Conservation (phyloP, 2,888 invertebrate genomes). For the Rhagophthalmus giganteus region DNA sequence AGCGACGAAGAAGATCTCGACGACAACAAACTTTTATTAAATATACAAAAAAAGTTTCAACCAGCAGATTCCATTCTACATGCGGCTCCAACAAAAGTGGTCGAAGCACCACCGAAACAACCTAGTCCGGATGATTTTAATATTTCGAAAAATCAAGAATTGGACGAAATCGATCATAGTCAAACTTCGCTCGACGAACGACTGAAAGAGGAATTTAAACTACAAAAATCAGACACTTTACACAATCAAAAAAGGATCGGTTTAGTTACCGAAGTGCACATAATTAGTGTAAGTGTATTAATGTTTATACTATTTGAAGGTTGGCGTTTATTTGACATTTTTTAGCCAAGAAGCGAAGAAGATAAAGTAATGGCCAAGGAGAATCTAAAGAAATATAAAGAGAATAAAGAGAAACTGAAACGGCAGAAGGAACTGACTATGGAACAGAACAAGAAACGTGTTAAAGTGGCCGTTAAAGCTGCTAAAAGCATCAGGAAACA, state of each 20-base stretch:
- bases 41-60: constrained; percentile 50
- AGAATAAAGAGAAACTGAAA: constrained; percentile 77
- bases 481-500: constrained; percentile 42
- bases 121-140: constrained; percentile 38
- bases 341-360: constrained; percentile 79
- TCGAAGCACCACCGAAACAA: background rate
- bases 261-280: constrained; percentile 62
- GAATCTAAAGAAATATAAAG: constrained; percentile 74
- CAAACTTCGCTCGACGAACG: constrained; percentile 45
- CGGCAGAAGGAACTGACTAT: constrained; percentile 63
- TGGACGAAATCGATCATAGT: constrained; percentile 21
- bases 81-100: background rate
- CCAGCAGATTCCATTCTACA: constrained; percentile 52
- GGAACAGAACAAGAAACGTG: constrained; percentile 58
- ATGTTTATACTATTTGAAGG: background rate
- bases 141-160: constrained; percentile 40
- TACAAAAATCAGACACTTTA: constrained; percentile 41
- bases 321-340: constrained; percentile 6
- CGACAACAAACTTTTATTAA: constrained; percentile 46
- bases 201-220: constrained; percentile 45
- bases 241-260: constrained; percentile 58
- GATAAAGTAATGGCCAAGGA: constrained; percentile 70
- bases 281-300: constrained; percentile 64
- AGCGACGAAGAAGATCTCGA: constrained; percentile 36
- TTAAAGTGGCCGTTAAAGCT: constrained; percentile 36